These are phyloP conservation scores for Pseudorasbora parva DNA, from an alignment of 2,113 vertebrate species.

Conservation along the genomic window DNA sequence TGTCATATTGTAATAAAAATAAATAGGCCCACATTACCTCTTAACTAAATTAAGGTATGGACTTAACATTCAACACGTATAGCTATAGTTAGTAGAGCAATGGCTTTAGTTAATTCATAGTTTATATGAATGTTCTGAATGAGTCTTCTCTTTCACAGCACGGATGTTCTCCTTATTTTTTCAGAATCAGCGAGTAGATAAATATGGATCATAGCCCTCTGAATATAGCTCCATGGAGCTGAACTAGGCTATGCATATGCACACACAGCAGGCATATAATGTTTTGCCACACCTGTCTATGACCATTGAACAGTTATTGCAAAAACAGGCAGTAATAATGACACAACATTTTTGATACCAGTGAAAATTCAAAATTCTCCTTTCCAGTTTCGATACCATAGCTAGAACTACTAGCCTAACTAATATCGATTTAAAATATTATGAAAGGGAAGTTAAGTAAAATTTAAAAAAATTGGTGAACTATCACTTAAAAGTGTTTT, in stretches of 20 bases:
- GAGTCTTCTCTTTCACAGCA: neutral
- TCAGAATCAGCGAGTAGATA: neutral
- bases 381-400: no score
- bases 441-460: no score
- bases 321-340: no score
- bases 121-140: neutral
- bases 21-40: neutral
- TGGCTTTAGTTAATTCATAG: neutral
- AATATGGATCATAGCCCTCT: conserved; percentile 5
- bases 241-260: neutral
- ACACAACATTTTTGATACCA: no score
- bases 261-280: neutral
- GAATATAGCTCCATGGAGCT: conserved; percentile 19
- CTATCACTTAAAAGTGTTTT: no score
- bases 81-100: neutral
- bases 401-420: no score
- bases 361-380: no score
- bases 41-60: neutral
- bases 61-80: neutral
- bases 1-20: neutral
- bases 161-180: neutral
- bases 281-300: no score
- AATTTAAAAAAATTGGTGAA: no score
- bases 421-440: no score
- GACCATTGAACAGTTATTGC: no score